Base-by-base conservation (phyloP, 2,888 invertebrate species). In the Tipula vernalis region DNA sequence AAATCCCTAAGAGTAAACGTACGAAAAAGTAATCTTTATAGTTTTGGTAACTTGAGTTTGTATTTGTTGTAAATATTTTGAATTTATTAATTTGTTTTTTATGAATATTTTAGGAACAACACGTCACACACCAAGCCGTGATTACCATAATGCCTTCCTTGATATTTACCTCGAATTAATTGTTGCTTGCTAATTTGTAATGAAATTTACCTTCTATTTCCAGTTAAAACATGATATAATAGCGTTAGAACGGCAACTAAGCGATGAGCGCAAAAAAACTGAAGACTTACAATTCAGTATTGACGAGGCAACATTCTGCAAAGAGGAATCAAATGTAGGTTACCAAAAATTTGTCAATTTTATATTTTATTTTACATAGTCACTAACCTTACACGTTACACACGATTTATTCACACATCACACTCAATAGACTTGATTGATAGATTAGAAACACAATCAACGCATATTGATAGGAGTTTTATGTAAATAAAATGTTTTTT, bases 251-350 rank as follows among this genome's bases (percentile, higher is more conserved):
- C 92, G 93, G 87, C 94, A 95, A 89, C 91, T 97, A 88, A 96
- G 96, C 87, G 96, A 96, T 89, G 97, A 97, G 89, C 93, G 93
- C 89, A 95, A 95, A 90, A 96, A 95, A 91, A 94, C 95, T 5
- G 98, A 98, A 92, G 98, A 98, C 91, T 93, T 98, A 88, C 95
- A 97, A 91, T 98, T 98, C 90, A 93, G 96, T 87, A 95, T 97
- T 88, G 98, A 98, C 92, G 98, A 99, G 91, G 97, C 97, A 89
- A 95, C 96, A 85, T 96, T 98, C 89, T 95, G 95, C 89, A 97
- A 96, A 91, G 96, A 96, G 90, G 98, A 98, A 91, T 93, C 97
- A 88, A 96, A 97, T 94, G 97, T 98, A 93, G 93, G 91, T 90
- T 41, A 8, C 13, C 5, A 51, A 51, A 15, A 85, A 13, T 85